Evolutionary conservation across 2,888 invertebrate genomes (phyloP).

Genomic region (Ophioninae sp.): DNA sequence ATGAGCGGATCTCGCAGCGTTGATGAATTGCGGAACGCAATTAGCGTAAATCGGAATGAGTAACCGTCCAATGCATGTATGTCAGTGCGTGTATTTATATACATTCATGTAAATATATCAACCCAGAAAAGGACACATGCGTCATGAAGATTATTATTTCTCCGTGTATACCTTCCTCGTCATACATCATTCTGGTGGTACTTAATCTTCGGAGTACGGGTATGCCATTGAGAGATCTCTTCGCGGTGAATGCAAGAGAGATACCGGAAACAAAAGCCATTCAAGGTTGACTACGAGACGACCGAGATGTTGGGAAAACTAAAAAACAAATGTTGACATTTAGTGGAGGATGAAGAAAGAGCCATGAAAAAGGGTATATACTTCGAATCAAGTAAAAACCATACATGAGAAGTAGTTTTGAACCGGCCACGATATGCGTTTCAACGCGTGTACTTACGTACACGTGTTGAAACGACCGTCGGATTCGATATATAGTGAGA

Average conservation of each 20-base stretch:
- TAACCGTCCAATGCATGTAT: neutral
- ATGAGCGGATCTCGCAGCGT: neutral
- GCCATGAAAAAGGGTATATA: too few species aligned
- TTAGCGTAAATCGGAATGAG: neutral
- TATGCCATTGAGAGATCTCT: neutral
- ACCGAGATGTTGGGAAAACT: neutral
- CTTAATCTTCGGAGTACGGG: neutral
- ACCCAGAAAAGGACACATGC: neutral
- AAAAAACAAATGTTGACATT: neutral
- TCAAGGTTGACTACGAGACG: neutral
- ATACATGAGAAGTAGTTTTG: too few species aligned
- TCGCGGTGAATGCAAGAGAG: neutral
- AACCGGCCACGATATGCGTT: too few species aligned
- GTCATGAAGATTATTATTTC: neutral
- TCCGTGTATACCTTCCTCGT: neutral
- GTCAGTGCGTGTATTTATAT: neutral
- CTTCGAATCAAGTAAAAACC: too few species aligned
- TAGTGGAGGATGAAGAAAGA: neutral
- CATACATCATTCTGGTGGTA: neutral
- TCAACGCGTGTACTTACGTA: too few species aligned
- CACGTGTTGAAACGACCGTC: too few species aligned
- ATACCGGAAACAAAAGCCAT: neutral
- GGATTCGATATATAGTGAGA: too few species aligned
- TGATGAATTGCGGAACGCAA: neutral
- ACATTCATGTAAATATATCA: neutral